These are phyloP conservation scores for Sminthurides aquaticus DNA, from an alignment of 2,888 invertebrate species.

Conservation along the genomic window DNA sequence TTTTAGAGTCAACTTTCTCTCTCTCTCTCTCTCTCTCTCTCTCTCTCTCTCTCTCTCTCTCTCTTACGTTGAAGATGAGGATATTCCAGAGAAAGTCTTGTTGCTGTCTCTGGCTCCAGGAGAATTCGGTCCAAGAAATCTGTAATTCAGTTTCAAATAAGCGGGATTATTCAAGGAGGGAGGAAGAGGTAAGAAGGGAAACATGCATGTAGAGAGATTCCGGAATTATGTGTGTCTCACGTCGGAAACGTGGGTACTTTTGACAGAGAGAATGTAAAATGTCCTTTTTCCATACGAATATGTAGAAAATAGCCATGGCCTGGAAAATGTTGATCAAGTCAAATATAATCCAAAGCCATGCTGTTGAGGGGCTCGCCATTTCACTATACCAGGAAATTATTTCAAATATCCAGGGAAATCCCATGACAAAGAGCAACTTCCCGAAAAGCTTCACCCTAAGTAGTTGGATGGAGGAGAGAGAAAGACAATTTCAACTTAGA, in stretches of 20 bases:
- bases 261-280: slow-evolving; percentile 32
- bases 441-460: slow-evolving; percentile 33
- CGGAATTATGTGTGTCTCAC: too few species aligned
- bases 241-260: slow-evolving; percentile 34
- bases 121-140: neutral
- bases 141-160: too few species aligned
- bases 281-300: slow-evolving; percentile 41
- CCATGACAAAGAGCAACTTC: slow-evolving; percentile 40
- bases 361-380: slow-evolving; percentile 13
- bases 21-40: too few species aligned
- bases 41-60: too few species aligned
- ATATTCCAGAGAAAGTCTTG: slow-evolving; percentile 1
- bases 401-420: slow-evolving; percentile 40
- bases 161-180: too few species aligned
- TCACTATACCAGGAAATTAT: slow-evolving; percentile 33
- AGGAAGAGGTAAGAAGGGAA: neutral
- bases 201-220: too few species aligned
- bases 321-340: slow-evolving; percentile 39
- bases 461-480: too few species aligned
- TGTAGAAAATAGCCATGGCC: slow-evolving; percentile 38
- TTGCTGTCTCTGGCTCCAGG: slow-evolving; percentile 1
- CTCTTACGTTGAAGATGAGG: neutral
- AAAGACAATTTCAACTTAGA: too few species aligned
- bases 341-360: slow-evolving; percentile 35
- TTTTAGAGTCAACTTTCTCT: too few species aligned